Evolutionary conservation across 2,888 invertebrate species (phyloP), one percentile per base, ranked within the genome.

Genomic region (Xestoiulus laeticollis): DNA sequence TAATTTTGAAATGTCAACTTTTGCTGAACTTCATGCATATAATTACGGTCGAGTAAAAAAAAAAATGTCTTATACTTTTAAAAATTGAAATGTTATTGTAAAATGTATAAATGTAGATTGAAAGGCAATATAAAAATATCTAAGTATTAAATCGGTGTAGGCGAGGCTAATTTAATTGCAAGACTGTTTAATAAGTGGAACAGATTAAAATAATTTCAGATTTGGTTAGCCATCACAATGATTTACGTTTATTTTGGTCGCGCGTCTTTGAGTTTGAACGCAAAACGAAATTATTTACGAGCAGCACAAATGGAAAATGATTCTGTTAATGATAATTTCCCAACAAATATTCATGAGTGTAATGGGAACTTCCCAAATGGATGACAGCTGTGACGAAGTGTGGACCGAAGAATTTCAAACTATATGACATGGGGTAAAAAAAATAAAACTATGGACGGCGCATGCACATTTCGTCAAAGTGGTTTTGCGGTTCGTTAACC

Each of bases 401-500:
- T 8, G 22, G 59, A 59, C n/a, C 68, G 68, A 68, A 68, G 68
- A 68, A 68, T 68, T 68, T 68, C 12, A 68, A 68, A 26, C 59
- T 59, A 59, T 59, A 16, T 10, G 53, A 19, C 16, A 53, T 10
- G 14, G 14, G 6, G 26, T 8, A 22, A 68, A 68, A 68, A 26
- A 68, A 68, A 68, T 5, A 26, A 6, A 68, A 43, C 10, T 22
- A 6, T 68, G 68, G 26, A 26, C 68, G 68, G 68, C 26, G 26
- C 68, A n/a, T n/a, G n/a, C n/a, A 26, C 68, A 26, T 68, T 68
- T 68, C 68, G 68, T 68, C 68, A 68, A 26, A 68, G 68, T 68
- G 68, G 68, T 68, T 68, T 68, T 68, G 68, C 68, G 68, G 68
- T 68, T 68, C 68, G 68, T 68, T 68, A 68, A 68, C 68, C 68